Conservation (phyloP, 1,140 invertebrate species). For the Leptinotarsa texana region DNA sequence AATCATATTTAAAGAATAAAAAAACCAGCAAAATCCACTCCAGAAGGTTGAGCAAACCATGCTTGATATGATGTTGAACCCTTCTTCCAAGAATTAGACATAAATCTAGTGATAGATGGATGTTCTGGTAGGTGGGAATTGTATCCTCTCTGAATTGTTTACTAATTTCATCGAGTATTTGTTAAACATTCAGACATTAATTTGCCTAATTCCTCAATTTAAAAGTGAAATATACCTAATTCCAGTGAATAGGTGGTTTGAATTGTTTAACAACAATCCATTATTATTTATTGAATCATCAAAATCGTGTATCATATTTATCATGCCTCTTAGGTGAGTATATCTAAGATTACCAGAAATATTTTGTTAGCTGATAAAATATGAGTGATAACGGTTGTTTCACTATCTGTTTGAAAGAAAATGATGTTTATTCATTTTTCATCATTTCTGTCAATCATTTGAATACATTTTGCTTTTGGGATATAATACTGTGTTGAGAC, state of each 20-base stretch:
- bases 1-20: not conserved
- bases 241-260: not conserved
- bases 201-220: not conserved
- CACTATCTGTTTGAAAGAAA: too few species aligned
- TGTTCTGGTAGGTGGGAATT: not conserved
- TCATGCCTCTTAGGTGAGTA: too few species aligned
- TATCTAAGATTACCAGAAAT: too few species aligned
- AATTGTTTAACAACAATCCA: too few species aligned
- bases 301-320: too few species aligned
- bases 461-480: too few species aligned
- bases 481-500: too few species aligned
- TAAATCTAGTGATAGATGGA: not conserved
- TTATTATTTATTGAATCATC: too few species aligned
- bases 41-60: not conserved
- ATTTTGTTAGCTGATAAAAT: too few species aligned
- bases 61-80: not conserved
- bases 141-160: not conserved
- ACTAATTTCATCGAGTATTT: not conserved
- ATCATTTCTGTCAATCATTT: too few species aligned
- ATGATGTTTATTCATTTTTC: too few species aligned
- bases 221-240: not conserved
- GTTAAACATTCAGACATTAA: not conserved
- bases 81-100: not conserved
- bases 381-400: too few species aligned
- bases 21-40: not conserved